Base-by-base conservation (phyloP, 2,888 invertebrate species). In the Ennomos quercinarius region DNA sequence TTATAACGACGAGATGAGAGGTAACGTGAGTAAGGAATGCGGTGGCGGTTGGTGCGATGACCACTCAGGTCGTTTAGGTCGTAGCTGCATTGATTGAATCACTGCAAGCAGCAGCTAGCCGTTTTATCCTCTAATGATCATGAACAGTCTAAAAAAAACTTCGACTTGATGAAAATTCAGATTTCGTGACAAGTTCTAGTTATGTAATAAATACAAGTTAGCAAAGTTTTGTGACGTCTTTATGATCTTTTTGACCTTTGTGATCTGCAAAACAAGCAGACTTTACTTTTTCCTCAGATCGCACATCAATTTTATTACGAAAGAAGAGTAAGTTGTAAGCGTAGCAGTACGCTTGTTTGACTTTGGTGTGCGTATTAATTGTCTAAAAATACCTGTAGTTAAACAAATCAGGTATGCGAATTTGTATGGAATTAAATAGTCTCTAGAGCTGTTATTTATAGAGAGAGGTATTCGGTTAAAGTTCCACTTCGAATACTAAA, bases 21-120 rank as follows among this genome's bases (percentile, higher is more conserved):
- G 70, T 65, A 73, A 74, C 73, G 62, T 72, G 77, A 76, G 76
- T 79, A 76, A 80, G 78, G 81, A 83, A 84, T 84, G 80, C 74
- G 72, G 72, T 70, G 79, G 70, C 68, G 66, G 64, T 27, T 63
- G 67, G 65, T 63, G 71, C 67, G 47, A 41, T 61, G 54, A 45
- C 53, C 56, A 64, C 46, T 57, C 69, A 75, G 77, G 77, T 80
- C 76, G 63, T 44, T 40, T 46, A 61, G 74, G 74, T 77, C 74
- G 72, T 67, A 47, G 57, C 66, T 60, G 65, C 70, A 63, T 64
- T 63, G 61, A 70, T 71, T 56, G 61, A 71, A 70, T 71, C 70
- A 70, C 64, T 57, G 64, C 59, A 66, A 64, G 70, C 65, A 66
- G 66, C 71, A 64, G 44, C 56, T 48, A 63, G 57, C 51, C 52